A percentile compares a stretch with the other conserved stretches of the same genome.
Conservation (phyloP, 2,113 vertebrate genomes). For the Typhlomys cinereus region DNA sequence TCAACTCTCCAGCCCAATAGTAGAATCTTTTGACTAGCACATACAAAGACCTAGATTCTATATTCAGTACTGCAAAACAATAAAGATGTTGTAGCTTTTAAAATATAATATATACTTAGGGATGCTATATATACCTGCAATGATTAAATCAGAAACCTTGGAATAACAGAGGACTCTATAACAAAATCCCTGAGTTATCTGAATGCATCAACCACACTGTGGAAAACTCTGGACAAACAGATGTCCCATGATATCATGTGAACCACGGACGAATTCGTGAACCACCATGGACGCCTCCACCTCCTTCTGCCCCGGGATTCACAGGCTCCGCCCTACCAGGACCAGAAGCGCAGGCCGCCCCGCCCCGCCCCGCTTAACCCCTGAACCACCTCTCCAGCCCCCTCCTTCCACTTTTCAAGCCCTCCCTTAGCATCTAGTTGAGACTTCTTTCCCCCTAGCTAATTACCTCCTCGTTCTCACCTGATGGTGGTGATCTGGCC, state of each 20-base stretch:
- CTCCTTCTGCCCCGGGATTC: too few relatives aligned
- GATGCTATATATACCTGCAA: too few relatives aligned
- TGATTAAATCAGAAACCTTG: background rate
- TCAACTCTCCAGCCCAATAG: too few relatives aligned
- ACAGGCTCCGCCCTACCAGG: too few relatives aligned
- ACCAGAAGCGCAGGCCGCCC: background rate
- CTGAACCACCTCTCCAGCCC: background rate
- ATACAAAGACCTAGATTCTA: too few relatives aligned
- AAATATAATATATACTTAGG: background rate
- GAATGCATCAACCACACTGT: background rate
- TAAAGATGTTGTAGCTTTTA: background rate
- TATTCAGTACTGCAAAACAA: too few relatives aligned
- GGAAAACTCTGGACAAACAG: background rate
- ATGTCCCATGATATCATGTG: background rate
- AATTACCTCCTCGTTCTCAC: constrained; percentile 78
- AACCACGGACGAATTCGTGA: too few relatives aligned
- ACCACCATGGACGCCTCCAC: too few relatives aligned
- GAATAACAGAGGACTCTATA: background rate
- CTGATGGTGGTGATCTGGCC: constrained; percentile 99
- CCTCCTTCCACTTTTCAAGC: background rate
- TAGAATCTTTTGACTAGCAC: too few relatives aligned
- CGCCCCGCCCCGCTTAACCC: background rate
- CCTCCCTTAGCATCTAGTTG: background rate
- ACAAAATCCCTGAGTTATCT: background rate
- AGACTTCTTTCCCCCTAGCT: background rate